Conservation (phyloP, 2,888 invertebrate species). For the Drosophila subsilvestris region DNA sequence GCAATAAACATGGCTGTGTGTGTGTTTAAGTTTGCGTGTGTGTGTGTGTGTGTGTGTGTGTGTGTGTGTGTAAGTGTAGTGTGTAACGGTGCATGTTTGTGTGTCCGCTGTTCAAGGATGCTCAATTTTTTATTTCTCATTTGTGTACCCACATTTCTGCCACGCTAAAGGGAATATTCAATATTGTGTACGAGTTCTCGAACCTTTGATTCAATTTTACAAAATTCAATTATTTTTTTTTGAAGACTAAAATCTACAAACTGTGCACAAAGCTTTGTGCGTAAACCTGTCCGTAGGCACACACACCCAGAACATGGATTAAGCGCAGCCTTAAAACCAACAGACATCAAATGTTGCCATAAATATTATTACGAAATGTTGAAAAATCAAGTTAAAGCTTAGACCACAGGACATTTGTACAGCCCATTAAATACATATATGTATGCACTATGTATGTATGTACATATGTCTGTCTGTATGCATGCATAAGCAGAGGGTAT, state of each 20-base stretch:
- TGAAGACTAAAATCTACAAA: too few relatives aligned
- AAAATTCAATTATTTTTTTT: too few relatives aligned
- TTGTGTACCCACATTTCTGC: constrained; percentile 12
- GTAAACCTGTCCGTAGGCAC: too few relatives aligned
- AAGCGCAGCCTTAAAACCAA: too few relatives aligned
- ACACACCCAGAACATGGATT: background rate
- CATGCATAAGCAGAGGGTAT: too few relatives aligned
- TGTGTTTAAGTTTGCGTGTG: background rate
- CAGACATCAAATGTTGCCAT: background rate
- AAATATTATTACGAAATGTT: background rate
- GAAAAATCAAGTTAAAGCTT: background rate
- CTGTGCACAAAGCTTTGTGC: too few relatives aligned
- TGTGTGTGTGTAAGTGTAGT: constrained; percentile 3
- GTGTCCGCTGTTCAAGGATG: constrained; percentile 33
- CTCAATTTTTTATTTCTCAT: constrained; percentile 13
- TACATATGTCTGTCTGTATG: too few relatives aligned
- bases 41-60: constrained; percentile 6
- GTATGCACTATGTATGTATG: too few relatives aligned
- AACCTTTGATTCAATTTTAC: background rate
- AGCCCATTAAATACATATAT: too few relatives aligned
- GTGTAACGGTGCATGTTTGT: constrained; percentile 6
- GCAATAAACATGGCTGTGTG: constrained; percentile 46
- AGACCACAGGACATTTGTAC: too few relatives aligned
- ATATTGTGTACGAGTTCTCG: constrained; percentile 6
- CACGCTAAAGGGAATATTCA: constrained; percentile 13